Evolutionary conservation across 2,113 vertebrate genomes (phyloP).

Genomic region (Leucosticte australis): DNA sequence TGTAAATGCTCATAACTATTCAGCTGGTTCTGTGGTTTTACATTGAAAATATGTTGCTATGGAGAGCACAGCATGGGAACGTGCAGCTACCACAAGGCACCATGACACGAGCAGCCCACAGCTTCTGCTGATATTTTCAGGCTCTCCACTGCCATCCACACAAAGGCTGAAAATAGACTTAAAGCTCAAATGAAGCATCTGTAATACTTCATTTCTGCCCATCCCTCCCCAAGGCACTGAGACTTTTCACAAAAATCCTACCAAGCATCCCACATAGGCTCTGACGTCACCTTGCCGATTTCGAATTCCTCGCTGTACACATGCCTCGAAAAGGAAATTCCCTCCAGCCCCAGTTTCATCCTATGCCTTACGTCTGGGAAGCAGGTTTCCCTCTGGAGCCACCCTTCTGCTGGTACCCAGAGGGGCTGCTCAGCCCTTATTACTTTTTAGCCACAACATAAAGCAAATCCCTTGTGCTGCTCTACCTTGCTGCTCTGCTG

Average conservation of each 20-base stretch:
- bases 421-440: background rate
- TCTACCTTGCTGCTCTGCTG: background rate
- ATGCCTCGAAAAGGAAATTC: slow-evolving; percentile 25
- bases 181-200: slow-evolving; percentile 40
- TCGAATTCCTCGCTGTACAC: background rate
- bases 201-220: slow-evolving; percentile 33
- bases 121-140: slow-evolving; percentile 48
- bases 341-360: background rate
- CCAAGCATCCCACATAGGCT: slow-evolving; percentile 15
- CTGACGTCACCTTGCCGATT: slow-evolving; percentile 22
- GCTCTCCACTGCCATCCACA: background rate
- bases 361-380: background rate
- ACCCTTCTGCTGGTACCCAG: background rate
- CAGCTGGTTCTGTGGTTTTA: slow-evolving; percentile 22
- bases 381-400: background rate
- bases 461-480: background rate
- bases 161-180: slow-evolving; percentile 52
- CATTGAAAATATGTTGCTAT: slow-evolving; percentile 49
- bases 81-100: background rate
- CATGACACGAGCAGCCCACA: slow-evolving; percentile 8
- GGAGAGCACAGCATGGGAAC: slow-evolving; percentile 2
- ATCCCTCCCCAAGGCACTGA: background rate
- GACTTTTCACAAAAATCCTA: slow-evolving; percentile 28
- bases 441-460: background rate
- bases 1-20: slow-evolving; percentile 4